Percentiles rank a stretch among this genome's conserved stretches.
Evolutionary conservation across 1,140 invertebrate genomes (phyloP).

Genomic region (Pinna nobilis): DNA sequence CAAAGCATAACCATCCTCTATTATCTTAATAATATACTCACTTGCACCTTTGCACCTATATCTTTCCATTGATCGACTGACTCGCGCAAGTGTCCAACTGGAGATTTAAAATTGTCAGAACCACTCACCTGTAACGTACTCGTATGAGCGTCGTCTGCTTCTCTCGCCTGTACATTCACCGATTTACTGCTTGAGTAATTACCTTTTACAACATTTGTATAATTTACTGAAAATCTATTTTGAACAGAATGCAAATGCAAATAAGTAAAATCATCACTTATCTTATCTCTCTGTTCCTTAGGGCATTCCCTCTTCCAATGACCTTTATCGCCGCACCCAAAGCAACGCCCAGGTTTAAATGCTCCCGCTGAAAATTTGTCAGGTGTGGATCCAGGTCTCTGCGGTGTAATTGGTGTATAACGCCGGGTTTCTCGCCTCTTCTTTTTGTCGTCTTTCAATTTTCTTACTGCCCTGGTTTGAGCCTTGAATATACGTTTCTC

Average conservation of each 20-base stretch:
- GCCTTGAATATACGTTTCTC: slow-evolving; percentile 38
- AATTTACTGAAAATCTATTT: neutral
- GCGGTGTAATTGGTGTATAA: neutral
- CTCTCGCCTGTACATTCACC: neutral
- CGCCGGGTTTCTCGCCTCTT: neutral
- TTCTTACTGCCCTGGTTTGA: slow-evolving; percentile 17
- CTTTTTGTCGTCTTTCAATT: slow-evolving; percentile 25
- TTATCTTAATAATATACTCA: slow-evolving; percentile 11
- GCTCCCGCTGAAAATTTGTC: neutral
- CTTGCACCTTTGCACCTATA: slow-evolving; percentile 9
- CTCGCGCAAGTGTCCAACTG: slow-evolving; percentile 23
- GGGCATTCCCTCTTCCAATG: slow-evolving; percentile 34
- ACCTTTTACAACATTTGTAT: neutral
- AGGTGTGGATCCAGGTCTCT: neutral
- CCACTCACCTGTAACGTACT: neutral
- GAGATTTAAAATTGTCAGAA: neutral
- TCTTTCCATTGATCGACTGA: neutral
- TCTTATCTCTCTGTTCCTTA: slow-evolving; percentile 17
- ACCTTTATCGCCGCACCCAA: slow-evolving; percentile 28
- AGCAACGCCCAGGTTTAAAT: slow-evolving; percentile 22
- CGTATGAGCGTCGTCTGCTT: neutral
- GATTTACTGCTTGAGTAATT: neutral
- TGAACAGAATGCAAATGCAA: slow-evolving; percentile 8
- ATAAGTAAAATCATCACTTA: slow-evolving; percentile 12
- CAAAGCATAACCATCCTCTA: slow-evolving; percentile 11